These are phyloP conservation scores for Shinisaurus crocodilurus DNA, from an alignment of 2,113 vertebrate genomes.

Conservation along the genomic window DNA sequence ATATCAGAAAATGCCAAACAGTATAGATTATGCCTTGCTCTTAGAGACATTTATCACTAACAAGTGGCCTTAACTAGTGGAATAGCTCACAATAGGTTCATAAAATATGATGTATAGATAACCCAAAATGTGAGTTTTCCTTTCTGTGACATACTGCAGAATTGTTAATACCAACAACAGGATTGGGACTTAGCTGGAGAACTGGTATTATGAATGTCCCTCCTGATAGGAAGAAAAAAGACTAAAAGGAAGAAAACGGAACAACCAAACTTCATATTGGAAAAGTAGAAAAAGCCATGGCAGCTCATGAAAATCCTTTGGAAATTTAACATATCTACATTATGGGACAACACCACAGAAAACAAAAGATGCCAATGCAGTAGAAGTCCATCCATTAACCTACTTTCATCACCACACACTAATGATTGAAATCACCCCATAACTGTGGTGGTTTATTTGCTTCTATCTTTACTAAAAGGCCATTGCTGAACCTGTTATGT, in stretches of 20 bases:
- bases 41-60: background rate
- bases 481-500: background rate
- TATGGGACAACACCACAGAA: background rate
- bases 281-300: background rate
- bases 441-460: background rate
- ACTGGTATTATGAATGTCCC: background rate
- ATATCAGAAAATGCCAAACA: background rate
- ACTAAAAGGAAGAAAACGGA: background rate
- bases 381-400: background rate
- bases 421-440: background rate
- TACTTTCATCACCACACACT: background rate
- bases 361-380: background rate
- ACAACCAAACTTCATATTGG: constrained; percentile 4
- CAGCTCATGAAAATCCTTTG: background rate
- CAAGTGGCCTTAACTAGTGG: background rate
- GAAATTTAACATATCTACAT: background rate
- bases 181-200: background rate
- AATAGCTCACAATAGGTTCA: background rate
- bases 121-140: background rate
- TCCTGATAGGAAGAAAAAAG: background rate
- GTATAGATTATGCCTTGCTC: background rate
- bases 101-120: background rate
- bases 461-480: background rate
- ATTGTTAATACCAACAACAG: background rate
- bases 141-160: background rate